Base-by-base conservation (phyloP, 1,140 invertebrate genomes). In the Conopomorpha cramerella region DNA sequence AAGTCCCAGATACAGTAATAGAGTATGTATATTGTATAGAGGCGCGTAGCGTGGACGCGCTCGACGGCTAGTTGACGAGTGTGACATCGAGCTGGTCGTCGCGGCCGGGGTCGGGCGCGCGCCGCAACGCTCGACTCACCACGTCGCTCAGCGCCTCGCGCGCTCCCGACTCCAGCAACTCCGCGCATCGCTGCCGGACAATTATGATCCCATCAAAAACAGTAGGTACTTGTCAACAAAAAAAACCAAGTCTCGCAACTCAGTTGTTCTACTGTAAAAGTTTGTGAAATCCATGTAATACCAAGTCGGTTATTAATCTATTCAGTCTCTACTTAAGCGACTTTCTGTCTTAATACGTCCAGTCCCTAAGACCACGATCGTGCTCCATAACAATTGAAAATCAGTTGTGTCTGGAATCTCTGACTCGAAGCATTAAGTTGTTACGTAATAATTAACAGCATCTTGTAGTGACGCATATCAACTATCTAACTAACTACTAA, bases 71-170 rank as follows among this genome's bases (percentile, higher is more conserved):
- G 60, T 84, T 87, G 48, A 95, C 81, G 56, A 96, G 76, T 15
- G 94, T 96, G 60, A 93, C 92, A 68, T 96, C 95, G 38, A 96
- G 82, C 55, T 95, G 91, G 64, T 96, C 93, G 56, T 92, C 86
- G 59, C 92, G 91, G 40, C 87, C 86, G 64, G 93, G 88, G 8
- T 87, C 80, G 54, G 90, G 88, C 14, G 53, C 50, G 28, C 66
- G 64, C 8, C 70, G 66, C 51, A 64, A 54, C 49, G 68, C 54
- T 13, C 70, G 59, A 36, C 86, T 89, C 31, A 95, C 88, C 13
- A 95, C 93, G 68, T 98, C 95, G 35, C 80, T 84, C 36, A 98
- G 70, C 3, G 93, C 89, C 56, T 97, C 94, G 49, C 85, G 84
- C 36, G 93, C 93, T 34, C 94, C 95, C 30, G 84, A 77, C 51